Percentiles rank a stretch among this genome's conserved stretches.
phyloP scores from a whole-genome alignment of 2,113 vertebrate species.

The Delphinapterus leucas region DNA sequence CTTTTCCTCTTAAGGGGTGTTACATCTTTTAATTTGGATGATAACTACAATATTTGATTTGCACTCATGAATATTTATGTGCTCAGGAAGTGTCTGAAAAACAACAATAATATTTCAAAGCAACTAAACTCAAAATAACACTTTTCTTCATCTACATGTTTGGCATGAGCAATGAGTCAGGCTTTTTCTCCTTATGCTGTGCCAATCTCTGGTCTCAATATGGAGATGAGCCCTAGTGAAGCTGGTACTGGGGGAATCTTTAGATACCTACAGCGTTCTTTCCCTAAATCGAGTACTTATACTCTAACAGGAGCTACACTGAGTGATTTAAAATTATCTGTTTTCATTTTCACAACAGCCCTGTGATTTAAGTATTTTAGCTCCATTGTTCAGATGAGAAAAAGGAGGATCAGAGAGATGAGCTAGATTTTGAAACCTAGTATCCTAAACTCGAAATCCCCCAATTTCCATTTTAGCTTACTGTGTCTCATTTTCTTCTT shows the following conservation, averaged over 20 bases:
- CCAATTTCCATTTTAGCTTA: neutral
- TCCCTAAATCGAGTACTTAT: fast-evolving
- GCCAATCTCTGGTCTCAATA: neutral
- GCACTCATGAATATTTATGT: constrained; percentile 80
- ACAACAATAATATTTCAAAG: constrained; percentile 48
- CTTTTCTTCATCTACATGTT: neutral
- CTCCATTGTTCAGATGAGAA: neutral
- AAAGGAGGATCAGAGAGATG: neutral
- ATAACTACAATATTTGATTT: constrained; percentile 69
- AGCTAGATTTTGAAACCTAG: neutral
- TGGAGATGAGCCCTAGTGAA: neutral
- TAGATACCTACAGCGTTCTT: neutral
- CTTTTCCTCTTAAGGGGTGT: constrained; percentile 65
- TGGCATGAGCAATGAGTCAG: neutral
- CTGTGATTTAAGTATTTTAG: neutral
- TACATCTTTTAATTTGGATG: constrained; percentile 71
- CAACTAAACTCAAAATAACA: constrained; percentile 47
- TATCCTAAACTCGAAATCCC: neutral
- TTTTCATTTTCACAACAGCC: neutral
- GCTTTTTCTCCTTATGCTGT: neutral
- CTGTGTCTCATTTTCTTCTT: neutral
- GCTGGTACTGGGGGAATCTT: neutral
- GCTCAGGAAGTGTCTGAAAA: neutral
- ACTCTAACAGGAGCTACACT: neutral
- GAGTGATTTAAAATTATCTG: neutral